Base-by-base conservation (phyloP, 2,888 invertebrate species). In the Epinotia brunnichana region DNA sequence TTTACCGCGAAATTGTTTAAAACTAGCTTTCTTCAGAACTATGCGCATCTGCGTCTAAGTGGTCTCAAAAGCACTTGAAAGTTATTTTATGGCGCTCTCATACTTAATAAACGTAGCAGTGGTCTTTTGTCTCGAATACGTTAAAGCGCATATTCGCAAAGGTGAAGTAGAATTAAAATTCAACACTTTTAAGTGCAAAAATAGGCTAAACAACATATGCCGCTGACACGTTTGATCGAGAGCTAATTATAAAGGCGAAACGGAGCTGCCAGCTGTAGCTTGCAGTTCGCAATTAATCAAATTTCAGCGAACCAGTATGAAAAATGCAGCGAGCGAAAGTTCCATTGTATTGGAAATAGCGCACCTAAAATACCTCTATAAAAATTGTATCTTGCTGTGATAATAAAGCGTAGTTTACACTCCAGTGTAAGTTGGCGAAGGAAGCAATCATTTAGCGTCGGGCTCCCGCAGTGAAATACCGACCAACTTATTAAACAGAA, bases 201-300 rank as follows among this genome's bases (percentile, higher is more conserved):
- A 56, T 56, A 21, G 54, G 56, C 21, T 54, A 48, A 53, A 41
- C 39, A 39, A 24, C 67, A 68, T 39, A 61, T 72, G 72, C 35
- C 24, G 61, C 72, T 68, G 67, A 72, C 72, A 57, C 67, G 29
- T 53, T 60, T 72, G 72, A 72, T 61, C 39, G 72, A 70, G 48
- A 44, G 48, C 35, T 68, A 67, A 72, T 72, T 72, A 61, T 35
- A 29, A 68, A 61, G n/a, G 48, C 57, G 29, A 66, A 61, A 66
- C 61, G 15, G 60, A 61, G 39, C 61, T 67, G 54, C 56, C 15
- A 56, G 48, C 29, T 53, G 66, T 51, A 29, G 62, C 62, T 53
- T 51, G 54, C 61, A 72, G 67, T 19, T 60, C 44, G 24, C 56
- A 56, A 68, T 72, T 68, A 62, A 62, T 72, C 56, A 68, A 44